A percentile compares a stretch with the other conserved stretches of the same genome.
Conservation (phyloP, 2,797 vertebrate species). For the Hapalemur alaotrensis region DNA sequence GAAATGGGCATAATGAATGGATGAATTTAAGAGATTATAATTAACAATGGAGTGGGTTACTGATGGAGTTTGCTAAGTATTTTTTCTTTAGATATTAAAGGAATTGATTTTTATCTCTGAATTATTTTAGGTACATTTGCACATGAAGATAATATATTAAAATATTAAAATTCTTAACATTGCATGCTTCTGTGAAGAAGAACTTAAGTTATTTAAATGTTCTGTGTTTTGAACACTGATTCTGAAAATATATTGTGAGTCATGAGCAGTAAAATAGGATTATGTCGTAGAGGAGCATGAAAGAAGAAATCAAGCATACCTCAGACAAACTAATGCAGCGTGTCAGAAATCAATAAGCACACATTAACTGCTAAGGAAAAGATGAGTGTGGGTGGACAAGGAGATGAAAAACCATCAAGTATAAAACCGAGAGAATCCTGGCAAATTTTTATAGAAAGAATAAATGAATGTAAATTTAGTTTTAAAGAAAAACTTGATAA, state of each 20-base stretch:
- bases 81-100: not conserved
- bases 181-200: not conserved
- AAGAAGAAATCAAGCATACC: not conserved
- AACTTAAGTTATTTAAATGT: constrained; percentile 31
- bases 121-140: not conserved
- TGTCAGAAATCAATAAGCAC: not conserved
- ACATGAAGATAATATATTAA: constrained; percentile 8
- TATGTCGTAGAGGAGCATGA: not conserved
- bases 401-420: not conserved
- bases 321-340: not conserved
- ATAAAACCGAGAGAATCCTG: constrained; percentile 9
- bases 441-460: constrained; percentile 43
- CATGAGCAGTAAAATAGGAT: not conserved
- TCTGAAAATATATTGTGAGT: constrained; percentile 35
- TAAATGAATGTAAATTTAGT: constrained; percentile 52
- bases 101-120: not conserved
- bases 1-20: not conserved
- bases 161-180: constrained; percentile 16
- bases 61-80: not conserved
- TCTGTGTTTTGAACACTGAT: constrained; percentile 19
- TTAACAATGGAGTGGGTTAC: not conserved
- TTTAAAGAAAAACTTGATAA: constrained; percentile 6
- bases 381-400: constrained; percentile 17
- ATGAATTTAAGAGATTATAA: not conserved
- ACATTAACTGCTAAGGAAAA: not conserved